Evolutionary conservation across 2,113 vertebrate species (phyloP), one percentile per base, ranked within the genome.

Genomic region (Cacatua alba): DNA sequence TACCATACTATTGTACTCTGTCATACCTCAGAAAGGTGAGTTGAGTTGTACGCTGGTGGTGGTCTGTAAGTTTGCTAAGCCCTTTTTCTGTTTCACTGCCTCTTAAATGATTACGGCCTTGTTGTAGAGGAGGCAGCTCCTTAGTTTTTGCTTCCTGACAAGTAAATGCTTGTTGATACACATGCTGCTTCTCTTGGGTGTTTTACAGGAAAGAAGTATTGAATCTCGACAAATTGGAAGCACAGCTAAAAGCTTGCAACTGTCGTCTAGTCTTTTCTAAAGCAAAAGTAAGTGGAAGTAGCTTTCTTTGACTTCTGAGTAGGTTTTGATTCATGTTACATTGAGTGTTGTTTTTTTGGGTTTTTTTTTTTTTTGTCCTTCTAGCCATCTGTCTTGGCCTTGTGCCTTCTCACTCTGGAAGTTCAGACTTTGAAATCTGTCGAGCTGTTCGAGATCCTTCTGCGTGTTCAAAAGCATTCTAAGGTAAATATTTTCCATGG

Each of bases 241-340:
- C 99, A 78, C 99, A 99, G 94, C 98, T 99, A 6, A 99, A 99
- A 98, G 99, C 99, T 97, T 99, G 99, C 87, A 98, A 98, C 96
- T 99, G 99, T 96, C 98, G 99, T 67, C 98, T 99, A 18, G 97
- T 98, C 69, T 99, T 99, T 94, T 99, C 99, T 80, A 99, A 99
- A 99, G 99, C 99, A 64, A 99, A 99, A 99, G 99, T 99, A 97
- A 97, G 98, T 97, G 28, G 39, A 16, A 64, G 51, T 46, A 19
- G 59, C 46, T 41, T 69, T 10, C 20, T 9, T 17, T 13, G 31
- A 41, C 13, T 53, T 26, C 11, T 21, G 31, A 11, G 60, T n/a
- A 19, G 51, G 48, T 77, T 81, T 76, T 21, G 37, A 0, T 76
- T 63, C 21, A 6, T 29, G 44, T 70, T 28, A 44, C 24, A 18